A percentile compares a stretch with the other conserved stretches of the same genome.
Evolutionary conservation across 2,888 invertebrate genomes (phyloP).

Genomic region (Scotopteryx bipunctaria): DNA sequence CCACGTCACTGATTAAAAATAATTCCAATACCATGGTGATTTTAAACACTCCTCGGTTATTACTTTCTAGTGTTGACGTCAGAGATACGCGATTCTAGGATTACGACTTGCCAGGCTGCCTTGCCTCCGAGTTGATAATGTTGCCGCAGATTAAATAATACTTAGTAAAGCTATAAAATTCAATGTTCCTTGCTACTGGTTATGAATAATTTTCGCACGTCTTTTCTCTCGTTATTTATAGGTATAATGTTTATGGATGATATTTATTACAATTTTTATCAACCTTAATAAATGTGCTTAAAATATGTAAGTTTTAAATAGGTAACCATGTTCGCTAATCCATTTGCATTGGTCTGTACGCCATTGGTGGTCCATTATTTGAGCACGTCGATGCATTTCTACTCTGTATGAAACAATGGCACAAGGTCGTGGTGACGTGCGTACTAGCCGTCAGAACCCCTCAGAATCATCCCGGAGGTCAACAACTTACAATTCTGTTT

Average conservation of each 20-base stretch:
- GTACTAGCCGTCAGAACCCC: constrained; percentile 21
- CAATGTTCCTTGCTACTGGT: too few relatives aligned
- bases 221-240: too few relatives aligned
- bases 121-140: not conserved
- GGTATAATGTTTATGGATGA: too few relatives aligned
- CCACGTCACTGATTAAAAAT: not conserved
- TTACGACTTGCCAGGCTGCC: not conserved
- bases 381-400: not conserved
- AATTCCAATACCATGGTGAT: not conserved
- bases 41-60: not conserved
- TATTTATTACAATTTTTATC: too few relatives aligned
- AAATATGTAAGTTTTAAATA: too few relatives aligned
- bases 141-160: not conserved
- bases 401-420: not conserved
- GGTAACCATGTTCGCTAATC: too few relatives aligned
- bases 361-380: not conserved
- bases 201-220: too few relatives aligned
- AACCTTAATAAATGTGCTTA: too few relatives aligned
- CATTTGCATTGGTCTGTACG: too few relatives aligned
- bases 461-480: constrained; percentile 43
- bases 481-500: constrained; percentile 33
- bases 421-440: constrained; percentile 8
- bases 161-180: not conserved
- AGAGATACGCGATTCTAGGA: not conserved
- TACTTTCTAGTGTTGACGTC: constrained; percentile 2